Conservation (phyloP, 2,797 vertebrate genomes). For the Enteromius thamalakanensis region DNA sequence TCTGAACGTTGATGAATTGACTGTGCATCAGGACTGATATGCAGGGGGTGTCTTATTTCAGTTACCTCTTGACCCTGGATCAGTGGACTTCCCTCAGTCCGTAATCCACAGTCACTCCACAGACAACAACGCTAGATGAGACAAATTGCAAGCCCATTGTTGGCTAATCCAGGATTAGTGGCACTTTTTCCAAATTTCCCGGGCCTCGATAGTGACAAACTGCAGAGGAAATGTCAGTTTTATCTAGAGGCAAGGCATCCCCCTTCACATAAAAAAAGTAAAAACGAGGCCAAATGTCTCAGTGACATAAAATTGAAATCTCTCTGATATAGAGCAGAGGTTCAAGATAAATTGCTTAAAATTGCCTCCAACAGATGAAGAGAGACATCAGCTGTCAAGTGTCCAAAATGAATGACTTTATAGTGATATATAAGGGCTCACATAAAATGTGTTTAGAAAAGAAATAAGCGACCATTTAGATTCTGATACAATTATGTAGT, state of each 20-base stretch:
- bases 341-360: background rate
- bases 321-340: background rate
- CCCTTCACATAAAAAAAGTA: background rate
- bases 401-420: background rate
- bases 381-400: conserved; percentile 28
- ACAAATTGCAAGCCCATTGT: conserved; percentile 47
- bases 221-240: conserved; percentile 27
- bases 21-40: conserved; percentile 22
- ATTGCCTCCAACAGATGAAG: background rate
- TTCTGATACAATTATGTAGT: background rate
- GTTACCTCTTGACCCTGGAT: conserved; percentile 43
- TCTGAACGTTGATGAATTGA: background rate
- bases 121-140: conserved; percentile 36
- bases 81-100: conserved; percentile 43
- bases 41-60: conserved; percentile 19
- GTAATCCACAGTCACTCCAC: conserved; percentile 46
- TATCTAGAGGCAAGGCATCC: conserved; percentile 25
- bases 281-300: conserved; percentile 35
- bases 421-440: background rate
- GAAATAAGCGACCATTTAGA: background rate
- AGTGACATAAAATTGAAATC: background rate
- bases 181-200: conserved; percentile 49
- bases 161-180: conserved; percentile 61
- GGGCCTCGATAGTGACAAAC: conserved; percentile 21
- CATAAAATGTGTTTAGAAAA: conserved; percentile 11